A percentile compares a stretch with the other conserved stretches of the same genome.
These are phyloP conservation scores for Drosophila prolongata DNA, from an alignment of 2,888 invertebrate genomes.

Conservation along the genomic window DNA sequence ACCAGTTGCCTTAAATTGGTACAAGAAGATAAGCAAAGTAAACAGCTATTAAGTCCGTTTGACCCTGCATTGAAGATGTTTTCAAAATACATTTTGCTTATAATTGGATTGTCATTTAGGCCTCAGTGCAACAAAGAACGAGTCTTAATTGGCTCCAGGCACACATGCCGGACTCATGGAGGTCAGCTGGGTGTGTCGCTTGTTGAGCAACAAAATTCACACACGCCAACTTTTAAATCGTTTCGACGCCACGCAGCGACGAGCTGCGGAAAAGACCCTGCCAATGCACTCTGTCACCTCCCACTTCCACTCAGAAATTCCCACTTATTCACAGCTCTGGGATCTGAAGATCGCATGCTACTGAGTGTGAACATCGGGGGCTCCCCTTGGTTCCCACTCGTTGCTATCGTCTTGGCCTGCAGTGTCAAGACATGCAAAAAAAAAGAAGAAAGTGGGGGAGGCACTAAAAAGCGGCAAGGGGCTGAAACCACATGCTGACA, in stretches of 20 bases:
- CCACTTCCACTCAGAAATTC: neutral
- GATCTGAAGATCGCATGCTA: conserved; percentile 66
- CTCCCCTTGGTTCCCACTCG: conserved; percentile 4
- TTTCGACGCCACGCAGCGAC: conserved; percentile 55
- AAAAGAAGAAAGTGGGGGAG: neutral
- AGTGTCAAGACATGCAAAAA: conserved; percentile 50
- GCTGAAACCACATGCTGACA: conserved; percentile 63
- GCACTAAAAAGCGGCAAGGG: neutral
- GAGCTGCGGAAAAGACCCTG: conserved; percentile 2
- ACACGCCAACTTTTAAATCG: conserved; percentile 61
- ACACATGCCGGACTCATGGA: neutral
- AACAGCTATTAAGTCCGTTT: no score
- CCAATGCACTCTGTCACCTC: neutral
- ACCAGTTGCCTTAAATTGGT: no score
- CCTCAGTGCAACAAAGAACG: no score
- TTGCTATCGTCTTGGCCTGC: conserved; percentile 8
- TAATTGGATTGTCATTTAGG: no score
- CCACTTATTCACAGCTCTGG: conserved; percentile 38
- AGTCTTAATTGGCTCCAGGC: conserved; percentile 1
- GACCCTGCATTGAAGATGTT: no score
- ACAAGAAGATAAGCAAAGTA: no score
- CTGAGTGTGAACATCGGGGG: conserved; percentile 72
- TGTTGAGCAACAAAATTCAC: conserved; percentile 11
- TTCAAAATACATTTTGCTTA: no score
- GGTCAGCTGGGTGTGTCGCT: conserved; percentile 5